Base-by-base conservation (phyloP, 1,140 invertebrate genomes). In the Pogonus chalceus region DNA sequence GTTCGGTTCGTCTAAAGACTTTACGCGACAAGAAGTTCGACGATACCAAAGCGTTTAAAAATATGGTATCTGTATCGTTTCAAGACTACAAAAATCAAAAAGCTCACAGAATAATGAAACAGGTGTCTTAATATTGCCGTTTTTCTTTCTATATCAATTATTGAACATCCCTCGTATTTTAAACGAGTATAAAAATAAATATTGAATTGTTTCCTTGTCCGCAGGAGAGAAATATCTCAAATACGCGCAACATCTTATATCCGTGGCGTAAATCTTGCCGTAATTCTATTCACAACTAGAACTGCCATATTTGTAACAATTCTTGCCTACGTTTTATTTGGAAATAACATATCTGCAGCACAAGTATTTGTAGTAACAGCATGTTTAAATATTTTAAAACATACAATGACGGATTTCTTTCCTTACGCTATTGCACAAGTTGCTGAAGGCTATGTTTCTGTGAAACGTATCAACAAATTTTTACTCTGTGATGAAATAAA, bases 281-380 rank as follows among this genome's bases (percentile, higher is more conserved):
- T 86, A 56, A 81, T 84, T 49, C 79, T 82, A 66, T 87, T 85
- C 62, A 76, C 82, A 20, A 79, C 87, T 0, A 81, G 87, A 60
- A 73, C 88, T 12, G 82, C 87, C n/a, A 77, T 90, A 31, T 90
- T 91, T 62, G 71, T 88, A 52, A 87, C 83, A 12, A 77, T 92
- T 54, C 62, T 90, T n/a, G 76, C 82, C 1, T 92, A 82, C 61
- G 82, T 90, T 35, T 69, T 87, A 2, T 72, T 83, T 20, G 83
- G 84, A 16, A 70, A 84, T 57, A 70, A 73, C 20, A 79, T 90
- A 23, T 80, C 77, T 31, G 82, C 85, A 4, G 82, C 90, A 66
- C 84, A 85, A 69, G 86, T 90, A n/a, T 85, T 83, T 59, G 73
- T 81, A 4, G 72, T 84, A 31, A 83, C 79, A 21, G 81, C 84